phyloP scores from a whole-genome alignment of 2,797 vertebrate genomes.

The Scomberomorus guttatus region DNA sequence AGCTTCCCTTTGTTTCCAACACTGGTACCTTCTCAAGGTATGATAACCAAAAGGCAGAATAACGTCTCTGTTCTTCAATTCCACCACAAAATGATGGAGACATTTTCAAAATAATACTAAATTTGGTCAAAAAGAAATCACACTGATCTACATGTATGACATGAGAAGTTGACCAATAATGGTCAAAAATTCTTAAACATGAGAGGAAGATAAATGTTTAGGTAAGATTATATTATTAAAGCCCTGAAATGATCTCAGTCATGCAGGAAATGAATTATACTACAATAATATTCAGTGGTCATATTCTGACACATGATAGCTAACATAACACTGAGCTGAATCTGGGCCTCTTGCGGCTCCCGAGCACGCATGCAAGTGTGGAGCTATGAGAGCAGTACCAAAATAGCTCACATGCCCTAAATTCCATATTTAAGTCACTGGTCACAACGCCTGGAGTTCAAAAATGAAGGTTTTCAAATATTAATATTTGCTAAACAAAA shows the following conservation, averaged over 20 bases:
- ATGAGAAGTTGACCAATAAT: background rate
- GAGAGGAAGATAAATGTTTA: conserved; percentile 16
- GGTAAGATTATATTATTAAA: conserved; percentile 28
- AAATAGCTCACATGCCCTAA: conserved; percentile 78
- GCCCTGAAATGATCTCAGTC: conserved; percentile 30
- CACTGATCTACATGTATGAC: conserved; percentile 30
- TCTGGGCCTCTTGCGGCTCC: conserved; percentile 47
- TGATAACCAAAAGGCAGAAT: conserved; percentile 25
- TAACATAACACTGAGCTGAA: conserved; percentile 42
- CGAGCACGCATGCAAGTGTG: conserved; percentile 34
- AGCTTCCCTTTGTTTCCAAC: conserved; percentile 45
- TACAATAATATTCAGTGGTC: conserved; percentile 13
- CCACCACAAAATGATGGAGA: conserved; percentile 26
- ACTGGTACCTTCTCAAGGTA: conserved; percentile 36
- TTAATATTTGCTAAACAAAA: conserved; percentile 10
- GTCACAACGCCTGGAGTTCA: conserved; percentile 30
- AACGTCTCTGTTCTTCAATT: background rate
- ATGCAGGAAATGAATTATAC: conserved; percentile 26
- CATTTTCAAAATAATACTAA: conserved; percentile 37
- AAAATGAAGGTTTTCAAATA: background rate
- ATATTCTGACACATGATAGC: conserved; percentile 14
- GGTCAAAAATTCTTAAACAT: conserved; percentile 25
- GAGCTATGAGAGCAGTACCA: conserved; percentile 61
- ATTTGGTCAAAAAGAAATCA: conserved; percentile 41
- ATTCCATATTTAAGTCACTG: conserved; percentile 64